A percentile compares a stretch with the other conserved stretches of the same genome.
These are phyloP conservation scores for Watsonalla binaria DNA, from an alignment of 2,888 invertebrate species.

Conservation along the genomic window DNA sequence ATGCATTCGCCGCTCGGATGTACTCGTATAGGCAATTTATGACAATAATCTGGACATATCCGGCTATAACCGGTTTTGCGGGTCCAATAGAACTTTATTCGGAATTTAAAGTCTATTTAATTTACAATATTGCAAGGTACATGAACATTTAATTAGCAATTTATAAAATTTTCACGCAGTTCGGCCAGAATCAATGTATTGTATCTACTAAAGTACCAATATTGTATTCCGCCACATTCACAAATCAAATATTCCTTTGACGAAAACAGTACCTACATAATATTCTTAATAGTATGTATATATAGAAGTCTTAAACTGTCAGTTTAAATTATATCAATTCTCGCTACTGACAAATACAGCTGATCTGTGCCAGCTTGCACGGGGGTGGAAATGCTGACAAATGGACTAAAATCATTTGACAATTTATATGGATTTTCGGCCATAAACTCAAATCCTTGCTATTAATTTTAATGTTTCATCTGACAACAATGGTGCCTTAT, in stretches of 20 bases:
- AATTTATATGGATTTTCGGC: neutral
- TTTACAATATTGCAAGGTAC: conserved; percentile 46
- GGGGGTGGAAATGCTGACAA: neutral
- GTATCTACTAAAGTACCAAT: too few species aligned
- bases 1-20: conserved; percentile 37
- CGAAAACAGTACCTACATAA: too few species aligned
- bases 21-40: conserved; percentile 52
- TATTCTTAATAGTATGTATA: too few species aligned
- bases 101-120: conserved; percentile 46
- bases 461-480: neutral
- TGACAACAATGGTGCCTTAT: too few species aligned
- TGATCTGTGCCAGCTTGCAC: neutral
- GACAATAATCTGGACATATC: conserved; percentile 62
- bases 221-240: too few species aligned
- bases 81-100: conserved; percentile 50
- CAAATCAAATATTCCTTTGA: neutral
- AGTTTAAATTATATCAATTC: too few species aligned
- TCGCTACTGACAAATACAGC: too few species aligned
- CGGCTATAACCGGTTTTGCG: conserved; percentile 48
- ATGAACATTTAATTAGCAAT: conserved; percentile 41
- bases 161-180: conserved; percentile 12
- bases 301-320: too few species aligned
- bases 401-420: neutral
- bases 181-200: too few species aligned
- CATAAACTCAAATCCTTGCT: neutral